Evolutionary conservation across 2,888 invertebrate species (phyloP).

Genomic region (Drosophila mimetica): DNA sequence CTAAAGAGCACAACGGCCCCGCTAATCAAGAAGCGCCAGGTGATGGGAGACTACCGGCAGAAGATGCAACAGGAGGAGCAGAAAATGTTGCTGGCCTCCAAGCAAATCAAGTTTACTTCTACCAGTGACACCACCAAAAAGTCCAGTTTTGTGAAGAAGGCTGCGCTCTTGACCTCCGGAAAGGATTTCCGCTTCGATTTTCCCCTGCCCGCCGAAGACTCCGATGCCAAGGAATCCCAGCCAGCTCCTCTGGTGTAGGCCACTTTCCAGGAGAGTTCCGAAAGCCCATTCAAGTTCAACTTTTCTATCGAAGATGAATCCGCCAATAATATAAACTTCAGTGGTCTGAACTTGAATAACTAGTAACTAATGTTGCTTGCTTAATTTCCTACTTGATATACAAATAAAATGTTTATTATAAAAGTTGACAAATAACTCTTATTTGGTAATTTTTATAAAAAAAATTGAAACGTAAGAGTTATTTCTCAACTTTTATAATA

Average conservation of each 20-base stretch:
- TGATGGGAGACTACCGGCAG: conserved; percentile 92
- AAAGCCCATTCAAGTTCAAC: conserved; percentile 88
- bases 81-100: conserved; percentile 84
- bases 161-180: conserved; percentile 85
- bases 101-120: conserved; percentile 86
- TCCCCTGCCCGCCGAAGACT: conserved; percentile 72
- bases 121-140: conserved; percentile 85
- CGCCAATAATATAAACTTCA: conserved; percentile 66
- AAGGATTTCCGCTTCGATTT: conserved; percentile 87
- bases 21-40: conserved; percentile 90
- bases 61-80: conserved; percentile 92
- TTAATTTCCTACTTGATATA: background rate
- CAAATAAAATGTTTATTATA: conserved; percentile 5
- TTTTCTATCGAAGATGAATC: conserved; percentile 84
- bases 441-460: no score
- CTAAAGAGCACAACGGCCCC: conserved; percentile 90
- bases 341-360: conserved; percentile 46
- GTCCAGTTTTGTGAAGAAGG: conserved; percentile 89
- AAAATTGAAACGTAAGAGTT: no score
- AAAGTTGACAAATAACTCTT: no score
- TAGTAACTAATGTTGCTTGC: background rate
- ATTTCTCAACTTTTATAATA: no score
- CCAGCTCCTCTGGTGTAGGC: conserved; percentile 36
- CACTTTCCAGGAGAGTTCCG: conserved; percentile 79
- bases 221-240: conserved; percentile 1